These are phyloP conservation scores for Podarcis muralis DNA, from an alignment of 2,113 vertebrate species.

Conservation along the genomic window DNA sequence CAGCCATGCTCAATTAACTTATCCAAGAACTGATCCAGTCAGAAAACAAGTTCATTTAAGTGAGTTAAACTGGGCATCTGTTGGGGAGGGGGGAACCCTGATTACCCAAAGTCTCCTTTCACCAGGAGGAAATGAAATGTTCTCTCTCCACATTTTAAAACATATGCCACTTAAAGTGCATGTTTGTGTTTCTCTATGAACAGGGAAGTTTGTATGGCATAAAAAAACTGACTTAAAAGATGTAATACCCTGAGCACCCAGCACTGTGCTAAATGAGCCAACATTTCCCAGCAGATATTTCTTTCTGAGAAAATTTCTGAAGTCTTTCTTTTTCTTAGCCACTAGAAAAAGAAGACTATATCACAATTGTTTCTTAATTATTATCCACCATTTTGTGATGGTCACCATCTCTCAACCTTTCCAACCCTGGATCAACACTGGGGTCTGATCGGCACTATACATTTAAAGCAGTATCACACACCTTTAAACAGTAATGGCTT, in stretches of 20 bases:
- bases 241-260: not conserved
- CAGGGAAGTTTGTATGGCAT: slow-evolving; percentile 17
- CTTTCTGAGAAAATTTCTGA: too few species aligned
- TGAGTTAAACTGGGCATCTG: slow-evolving; percentile 80
- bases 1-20: slow-evolving; percentile 83
- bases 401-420: too few species aligned
- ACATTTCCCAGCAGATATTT: not conserved
- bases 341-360: too few species aligned
- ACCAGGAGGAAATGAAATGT: slow-evolving; percentile 68
- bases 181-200: slow-evolving; percentile 24
- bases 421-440: too few species aligned
- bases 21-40: slow-evolving; percentile 77
- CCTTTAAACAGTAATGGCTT: too few species aligned
- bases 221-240: not conserved
- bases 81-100: slow-evolving; percentile 56
- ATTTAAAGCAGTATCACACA: too few species aligned
- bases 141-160: slow-evolving; percentile 60
- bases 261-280: not conserved
- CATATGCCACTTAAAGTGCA: slow-evolving; percentile 50
- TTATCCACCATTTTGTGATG: too few species aligned
- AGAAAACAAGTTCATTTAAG: slow-evolving; percentile 77
- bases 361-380: too few species aligned
- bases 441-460: not conserved
- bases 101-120: slow-evolving; percentile 72
- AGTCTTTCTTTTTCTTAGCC: too few species aligned